Evolutionary conservation across 2,888 invertebrate genomes (phyloP).

Genomic region (Caenorhabditis sp.): DNA sequence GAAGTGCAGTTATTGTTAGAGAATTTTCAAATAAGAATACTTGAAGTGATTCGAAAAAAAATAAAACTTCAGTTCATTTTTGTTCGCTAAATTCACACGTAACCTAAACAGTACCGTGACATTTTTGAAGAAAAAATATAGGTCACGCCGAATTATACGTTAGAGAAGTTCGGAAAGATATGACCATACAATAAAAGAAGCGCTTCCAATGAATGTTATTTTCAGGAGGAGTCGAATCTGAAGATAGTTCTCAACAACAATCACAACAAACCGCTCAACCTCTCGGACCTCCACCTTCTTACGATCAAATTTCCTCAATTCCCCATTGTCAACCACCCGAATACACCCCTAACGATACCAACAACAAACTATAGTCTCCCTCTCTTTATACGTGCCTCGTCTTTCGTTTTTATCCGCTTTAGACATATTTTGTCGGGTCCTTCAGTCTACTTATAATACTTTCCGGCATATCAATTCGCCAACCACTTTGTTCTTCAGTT

Average conservation of each 20-base stretch:
- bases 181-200: too few relatives aligned
- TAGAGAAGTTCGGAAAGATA: too few relatives aligned
- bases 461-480: not conserved
- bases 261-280: constrained; percentile 6
- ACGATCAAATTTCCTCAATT: constrained; percentile 56
- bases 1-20: too few relatives aligned
- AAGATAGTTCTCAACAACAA: not conserved
- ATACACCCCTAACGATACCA: constrained; percentile 25
- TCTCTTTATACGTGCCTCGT: not conserved
- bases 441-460: not conserved
- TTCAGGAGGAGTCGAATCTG: constrained; percentile 47
- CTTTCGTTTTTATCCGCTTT: not conserved
- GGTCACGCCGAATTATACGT: too few relatives aligned
- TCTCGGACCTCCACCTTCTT: constrained; percentile 58
- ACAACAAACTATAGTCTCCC: not conserved
- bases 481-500: not conserved
- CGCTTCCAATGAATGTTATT: not conserved
- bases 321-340: constrained; percentile 37
- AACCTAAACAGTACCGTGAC: too few relatives aligned
- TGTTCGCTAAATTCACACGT: too few relatives aligned
- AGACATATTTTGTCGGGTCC: not conserved
- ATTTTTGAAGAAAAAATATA: too few relatives aligned
- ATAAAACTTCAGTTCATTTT: too few relatives aligned
- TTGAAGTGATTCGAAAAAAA: too few relatives aligned
- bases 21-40: too few relatives aligned